Base-by-base conservation (phyloP, 2,113 vertebrate species). In the Amphiprion percula region DNA sequence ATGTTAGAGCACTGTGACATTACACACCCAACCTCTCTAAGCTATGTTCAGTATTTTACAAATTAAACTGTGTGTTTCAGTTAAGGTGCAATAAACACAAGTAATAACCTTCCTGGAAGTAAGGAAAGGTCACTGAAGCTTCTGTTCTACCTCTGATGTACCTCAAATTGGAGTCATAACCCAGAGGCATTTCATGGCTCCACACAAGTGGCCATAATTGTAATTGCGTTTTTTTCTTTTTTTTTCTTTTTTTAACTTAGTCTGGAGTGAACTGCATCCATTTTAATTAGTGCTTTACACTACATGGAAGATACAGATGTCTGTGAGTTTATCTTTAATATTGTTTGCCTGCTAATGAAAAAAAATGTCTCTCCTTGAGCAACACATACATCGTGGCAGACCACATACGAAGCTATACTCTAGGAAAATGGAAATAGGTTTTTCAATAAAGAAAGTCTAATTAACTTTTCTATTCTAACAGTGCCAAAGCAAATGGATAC, bases 201-300 rank as follows among this genome's bases (percentile, higher is more conserved):
- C 73, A 44, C 62, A 68, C 26, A 15, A 79, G 59, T 41, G 17
- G 37, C 68, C 46, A 62, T 88, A 63, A 83, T 81, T 82, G 79
- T 58, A 68, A 74, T 33, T 61, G 28, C 71, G 66, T 80, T 68
- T 60, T 67, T 59, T 74, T 80, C 7, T 33, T 6, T 8, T 6
- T 33, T 37, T 37, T 37, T 37, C 2, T 37, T 37, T 37, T 30
- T 86, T 80, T 79, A 79, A 85, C 87, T 85, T 74, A 65, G 77
- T 85, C 83, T 84, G 30, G 71, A 86, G 86, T 82, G 68, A 84
- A 80, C 50, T 62, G 14, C 60, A 77, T 79, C 55, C 2, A 61
- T 84, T 76, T 56, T 78, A 76, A 83, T 79, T 73, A 73, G 12
- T 79, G 55, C 28, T 24, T 41, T 30, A 68, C 46, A 50, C 23